Percentiles rank a stretch among this genome's conserved stretches.
Evolutionary conservation across 2,888 invertebrate species (phyloP).

Genomic region (Euphydryas editha): DNA sequence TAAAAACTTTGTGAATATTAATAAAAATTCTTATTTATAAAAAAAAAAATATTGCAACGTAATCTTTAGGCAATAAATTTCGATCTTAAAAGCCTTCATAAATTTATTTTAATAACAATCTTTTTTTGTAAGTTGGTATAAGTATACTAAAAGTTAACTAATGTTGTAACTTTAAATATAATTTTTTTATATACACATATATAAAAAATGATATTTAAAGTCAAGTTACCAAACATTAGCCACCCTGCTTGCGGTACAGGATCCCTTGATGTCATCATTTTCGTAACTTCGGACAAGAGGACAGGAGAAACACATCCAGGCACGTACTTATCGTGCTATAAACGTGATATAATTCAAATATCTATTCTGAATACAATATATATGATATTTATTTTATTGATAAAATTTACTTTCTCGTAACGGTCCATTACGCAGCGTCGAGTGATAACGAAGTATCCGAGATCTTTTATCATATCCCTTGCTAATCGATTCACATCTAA

Average conservation of each 20-base stretch:
- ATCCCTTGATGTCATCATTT: constrained; percentile 57
- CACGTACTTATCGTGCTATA: constrained; percentile 67
- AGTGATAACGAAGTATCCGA: constrained; percentile 71
- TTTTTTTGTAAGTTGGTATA: not conserved
- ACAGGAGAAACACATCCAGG: constrained; percentile 63
- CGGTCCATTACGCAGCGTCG: constrained; percentile 72
- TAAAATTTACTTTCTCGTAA: constrained; percentile 63
- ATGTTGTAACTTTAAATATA: too few relatives aligned
- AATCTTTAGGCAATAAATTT: too few relatives aligned
- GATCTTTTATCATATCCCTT: constrained; percentile 66
- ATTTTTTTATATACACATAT: not conserved
- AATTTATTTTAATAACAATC: too few relatives aligned
- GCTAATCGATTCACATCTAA: constrained; percentile 61
- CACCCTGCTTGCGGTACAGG: constrained; percentile 69
- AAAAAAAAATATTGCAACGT: too few relatives aligned
- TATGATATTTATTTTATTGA: not conserved
- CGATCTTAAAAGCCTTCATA: too few relatives aligned
- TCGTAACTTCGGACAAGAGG: constrained; percentile 69
- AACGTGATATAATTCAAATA: constrained; percentile 27
- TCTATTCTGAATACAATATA: not conserved
- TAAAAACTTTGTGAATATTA: too few relatives aligned
- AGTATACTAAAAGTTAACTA: not conserved
- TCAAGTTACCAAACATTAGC: constrained; percentile 71
- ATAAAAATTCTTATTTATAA: too few relatives aligned
- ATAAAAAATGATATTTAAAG: not conserved